A percentile compares a stretch with the other conserved stretches of the same genome.
phyloP scores from a whole-genome alignment of 1,140 invertebrate genomes.

The Zaprionus camerounensis region DNA sequence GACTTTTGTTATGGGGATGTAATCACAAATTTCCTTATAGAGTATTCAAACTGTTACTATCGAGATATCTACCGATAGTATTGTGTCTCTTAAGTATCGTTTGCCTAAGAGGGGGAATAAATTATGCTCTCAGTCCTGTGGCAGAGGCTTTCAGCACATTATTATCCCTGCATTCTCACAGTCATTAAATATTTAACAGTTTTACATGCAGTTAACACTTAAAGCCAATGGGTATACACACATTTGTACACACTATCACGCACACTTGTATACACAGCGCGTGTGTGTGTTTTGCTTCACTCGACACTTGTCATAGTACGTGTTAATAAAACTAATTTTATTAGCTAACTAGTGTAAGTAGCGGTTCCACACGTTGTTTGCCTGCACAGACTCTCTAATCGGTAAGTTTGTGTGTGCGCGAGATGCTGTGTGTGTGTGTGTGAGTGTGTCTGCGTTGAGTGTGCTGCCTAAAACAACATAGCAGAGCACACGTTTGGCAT shows the following conservation, averaged over 20 bases:
- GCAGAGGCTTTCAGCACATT: constrained; percentile 12
- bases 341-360: constrained; percentile 79
- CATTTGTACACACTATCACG: constrained; percentile 2
- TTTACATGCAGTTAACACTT: constrained; percentile 78
- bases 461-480: constrained; percentile 72
- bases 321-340: constrained; percentile 83
- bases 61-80: background rate
- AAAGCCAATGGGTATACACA: constrained; percentile 35
- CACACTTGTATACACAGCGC: constrained; percentile 19
- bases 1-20: no score
- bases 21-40: no score
- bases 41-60: no score
- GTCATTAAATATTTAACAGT: constrained; percentile 61
- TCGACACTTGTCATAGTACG: constrained; percentile 68
- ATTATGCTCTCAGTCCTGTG: constrained; percentile 14
- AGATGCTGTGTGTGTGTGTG: background rate
- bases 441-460: constrained; percentile 35
- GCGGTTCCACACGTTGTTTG: constrained; percentile 78
- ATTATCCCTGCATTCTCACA: constrained; percentile 11
- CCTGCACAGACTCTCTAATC: constrained; percentile 48
- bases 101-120: constrained; percentile 44
- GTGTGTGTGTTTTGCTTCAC: constrained; percentile 46
- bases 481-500: constrained; percentile 71
- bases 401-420: background rate
- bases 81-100: background rate